Evolutionary conservation across 2,797 vertebrate species (phyloP).

Genomic region (Aphelocoma californica): DNA sequence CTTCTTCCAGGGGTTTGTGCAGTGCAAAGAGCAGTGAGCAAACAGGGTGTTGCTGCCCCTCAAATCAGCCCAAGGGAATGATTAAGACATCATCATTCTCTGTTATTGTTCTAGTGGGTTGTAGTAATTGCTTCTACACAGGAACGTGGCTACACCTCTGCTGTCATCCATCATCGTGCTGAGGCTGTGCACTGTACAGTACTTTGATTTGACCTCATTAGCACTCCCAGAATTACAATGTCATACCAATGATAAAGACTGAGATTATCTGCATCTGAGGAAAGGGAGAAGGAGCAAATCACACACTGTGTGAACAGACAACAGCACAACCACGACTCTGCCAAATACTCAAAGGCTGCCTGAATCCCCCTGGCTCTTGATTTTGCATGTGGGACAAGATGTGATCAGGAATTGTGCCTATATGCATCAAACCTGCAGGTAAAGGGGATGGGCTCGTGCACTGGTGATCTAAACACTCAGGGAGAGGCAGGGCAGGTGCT

Average conservation of each 20-base stretch:
- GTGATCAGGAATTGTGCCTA: background rate
- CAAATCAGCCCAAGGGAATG: background rate
- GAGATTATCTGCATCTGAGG: background rate
- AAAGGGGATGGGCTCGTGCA: background rate
- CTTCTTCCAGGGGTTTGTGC: background rate
- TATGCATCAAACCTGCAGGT: background rate
- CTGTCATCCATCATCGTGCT: constrained; percentile 38
- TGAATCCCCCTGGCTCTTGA: background rate
- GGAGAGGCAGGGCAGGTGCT: background rate
- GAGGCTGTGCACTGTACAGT: background rate
- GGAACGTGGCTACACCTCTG: background rate
- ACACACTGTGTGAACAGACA: background rate
- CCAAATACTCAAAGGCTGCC: background rate
- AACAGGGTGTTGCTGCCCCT: background rate
- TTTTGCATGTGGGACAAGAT: background rate
- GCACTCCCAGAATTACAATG: constrained; percentile 43
- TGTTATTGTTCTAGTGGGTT: background rate
- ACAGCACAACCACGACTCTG: background rate
- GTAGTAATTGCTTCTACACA: background rate
- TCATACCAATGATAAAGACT: background rate
- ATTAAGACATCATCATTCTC: constrained; percentile 21
- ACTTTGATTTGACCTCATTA: constrained; percentile 47
- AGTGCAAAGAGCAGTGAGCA: background rate
- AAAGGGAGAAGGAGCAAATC: background rate
- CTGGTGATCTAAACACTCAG: background rate